Conservation (phyloP, 2,888 invertebrate species). For the Acleris holmiana region DNA sequence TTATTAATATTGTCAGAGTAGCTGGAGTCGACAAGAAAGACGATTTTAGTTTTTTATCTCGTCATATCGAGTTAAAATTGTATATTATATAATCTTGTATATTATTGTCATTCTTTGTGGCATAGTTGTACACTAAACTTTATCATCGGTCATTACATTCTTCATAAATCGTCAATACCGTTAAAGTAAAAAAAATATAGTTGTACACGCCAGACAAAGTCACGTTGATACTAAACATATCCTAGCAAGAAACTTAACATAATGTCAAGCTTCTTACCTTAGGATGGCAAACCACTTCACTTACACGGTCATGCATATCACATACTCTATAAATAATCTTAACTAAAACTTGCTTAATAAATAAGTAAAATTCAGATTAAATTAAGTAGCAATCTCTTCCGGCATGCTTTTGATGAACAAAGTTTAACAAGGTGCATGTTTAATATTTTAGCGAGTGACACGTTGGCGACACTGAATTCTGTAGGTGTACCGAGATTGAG, state of each 20-base stretch:
- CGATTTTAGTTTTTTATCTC: too few species aligned
- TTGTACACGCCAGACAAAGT: too few species aligned
- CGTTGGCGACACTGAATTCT: slow-evolving; percentile 37
- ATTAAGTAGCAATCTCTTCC: slow-evolving; percentile 39
- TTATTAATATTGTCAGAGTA: too few species aligned
- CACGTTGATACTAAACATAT: too few species aligned
- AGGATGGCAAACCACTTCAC: slow-evolving; percentile 4
- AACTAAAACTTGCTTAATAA: slow-evolving; percentile 38
- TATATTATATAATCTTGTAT: too few species aligned
- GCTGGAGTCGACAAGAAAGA: not conserved
- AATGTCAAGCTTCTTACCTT: not conserved
- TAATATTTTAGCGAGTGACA: slow-evolving; percentile 47
- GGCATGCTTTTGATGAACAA: slow-evolving; percentile 35
- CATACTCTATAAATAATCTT: slow-evolving; percentile 33
- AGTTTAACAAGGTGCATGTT: slow-evolving; percentile 47
- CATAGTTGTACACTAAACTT: too few species aligned
- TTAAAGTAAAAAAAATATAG: too few species aligned
- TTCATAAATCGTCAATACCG: too few species aligned
- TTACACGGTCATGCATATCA: slow-evolving; percentile 13
- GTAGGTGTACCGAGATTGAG: slow-evolving; percentile 44
- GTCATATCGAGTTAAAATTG: too few species aligned
- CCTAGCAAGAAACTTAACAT: not conserved
- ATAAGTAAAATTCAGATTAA: slow-evolving; percentile 40
- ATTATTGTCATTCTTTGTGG: too few species aligned
- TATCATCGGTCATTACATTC: too few species aligned